Conservation (phyloP, 2,888 invertebrate species). For the Myopa testacea region DNA sequence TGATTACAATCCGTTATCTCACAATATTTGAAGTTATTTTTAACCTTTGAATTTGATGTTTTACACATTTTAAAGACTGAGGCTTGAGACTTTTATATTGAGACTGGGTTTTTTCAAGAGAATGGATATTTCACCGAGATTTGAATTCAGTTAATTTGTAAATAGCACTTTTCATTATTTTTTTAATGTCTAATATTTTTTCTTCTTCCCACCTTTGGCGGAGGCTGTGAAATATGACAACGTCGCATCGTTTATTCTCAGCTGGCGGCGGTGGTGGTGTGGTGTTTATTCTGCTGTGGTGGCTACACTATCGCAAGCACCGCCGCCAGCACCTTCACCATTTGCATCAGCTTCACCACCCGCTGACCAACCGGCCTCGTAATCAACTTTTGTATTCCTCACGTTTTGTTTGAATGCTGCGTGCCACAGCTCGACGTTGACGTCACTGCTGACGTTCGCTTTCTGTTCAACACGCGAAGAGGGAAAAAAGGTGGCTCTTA, state of each 20-base stretch:
- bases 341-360: not conserved
- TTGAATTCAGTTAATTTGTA: not conserved
- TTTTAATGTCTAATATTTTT: not conserved
- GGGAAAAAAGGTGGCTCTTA: not conserved
- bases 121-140: no score
- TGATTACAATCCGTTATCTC: no score
- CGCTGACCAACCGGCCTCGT: not conserved
- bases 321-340: not conserved
- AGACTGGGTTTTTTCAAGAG: no score
- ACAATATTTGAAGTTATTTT: no score
- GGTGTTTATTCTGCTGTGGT: not conserved
- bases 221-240: conserved; percentile 23
- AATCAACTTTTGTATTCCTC: not conserved
- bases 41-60: no score
- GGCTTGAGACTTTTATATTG: no score
- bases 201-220: not conserved
- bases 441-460: not conserved
- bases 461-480: not conserved
- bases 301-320: not conserved
- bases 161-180: not conserved
- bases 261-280: not conserved
- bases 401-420: not conserved
- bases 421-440: not conserved
- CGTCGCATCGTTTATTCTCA: not conserved
- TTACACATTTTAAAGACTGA: no score